Percentiles rank a stretch among this genome's conserved stretches.
phyloP scores from a whole-genome alignment of 1,140 invertebrate genomes.

The Drosophila jambulina region DNA sequence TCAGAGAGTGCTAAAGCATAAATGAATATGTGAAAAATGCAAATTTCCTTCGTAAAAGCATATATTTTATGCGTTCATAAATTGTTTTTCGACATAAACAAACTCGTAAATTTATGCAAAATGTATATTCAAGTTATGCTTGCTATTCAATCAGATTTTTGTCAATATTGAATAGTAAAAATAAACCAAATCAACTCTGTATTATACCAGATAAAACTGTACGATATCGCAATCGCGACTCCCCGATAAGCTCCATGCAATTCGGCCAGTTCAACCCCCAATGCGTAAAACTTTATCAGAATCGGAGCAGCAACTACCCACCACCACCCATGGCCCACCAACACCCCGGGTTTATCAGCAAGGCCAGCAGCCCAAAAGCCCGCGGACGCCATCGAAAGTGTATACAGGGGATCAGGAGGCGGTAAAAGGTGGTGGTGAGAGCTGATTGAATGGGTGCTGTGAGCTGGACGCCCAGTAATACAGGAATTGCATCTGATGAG shows the following conservation, averaged over 20 bases:
- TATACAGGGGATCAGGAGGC: conserved; percentile 23
- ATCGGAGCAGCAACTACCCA: conserved; percentile 40
- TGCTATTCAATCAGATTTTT: not conserved
- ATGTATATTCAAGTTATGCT: not conserved
- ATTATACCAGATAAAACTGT: conserved; percentile 28
- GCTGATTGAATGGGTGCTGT: conserved; percentile 29
- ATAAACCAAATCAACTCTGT: not conserved
- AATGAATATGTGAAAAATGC: not conserved
- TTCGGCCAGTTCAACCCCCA: conserved; percentile 60
- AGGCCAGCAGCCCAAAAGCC: conserved; percentile 10
- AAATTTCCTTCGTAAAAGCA: not conserved
- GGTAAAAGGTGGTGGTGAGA: conserved; percentile 38
- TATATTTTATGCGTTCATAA: not conserved
- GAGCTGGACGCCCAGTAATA: conserved; percentile 9
- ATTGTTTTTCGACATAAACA: too few relatives aligned
- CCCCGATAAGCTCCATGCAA: conserved; percentile 46
- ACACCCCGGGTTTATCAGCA: conserved; percentile 39
- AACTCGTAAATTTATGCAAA: not conserved
- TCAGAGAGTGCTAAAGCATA: not conserved
- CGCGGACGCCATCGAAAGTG: conserved; percentile 20
- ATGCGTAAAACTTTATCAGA: conserved; percentile 58
- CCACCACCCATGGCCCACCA: conserved; percentile 29
- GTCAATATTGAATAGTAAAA: conserved; percentile 10
- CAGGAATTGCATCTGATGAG: conserved; percentile 24
- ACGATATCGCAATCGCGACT: conserved; percentile 35